Evolutionary conservation across 2,888 invertebrate genomes (phyloP).

Genomic region (Fabriciana adippe): DNA sequence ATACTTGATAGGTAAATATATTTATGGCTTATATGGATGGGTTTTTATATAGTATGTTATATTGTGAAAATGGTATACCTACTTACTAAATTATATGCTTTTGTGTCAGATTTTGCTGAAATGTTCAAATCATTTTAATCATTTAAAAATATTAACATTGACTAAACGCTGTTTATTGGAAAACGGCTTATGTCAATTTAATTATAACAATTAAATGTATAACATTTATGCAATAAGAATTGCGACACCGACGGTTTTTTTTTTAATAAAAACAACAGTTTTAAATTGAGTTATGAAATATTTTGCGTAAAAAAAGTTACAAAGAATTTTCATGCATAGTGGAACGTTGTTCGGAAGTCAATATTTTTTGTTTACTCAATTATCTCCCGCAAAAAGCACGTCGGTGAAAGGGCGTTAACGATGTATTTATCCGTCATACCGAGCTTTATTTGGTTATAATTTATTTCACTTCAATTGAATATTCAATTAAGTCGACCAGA

Average conservation of each 20-base stretch:
- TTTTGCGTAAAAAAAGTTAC: conserved; percentile 14
- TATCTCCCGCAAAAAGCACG: conserved; percentile 36
- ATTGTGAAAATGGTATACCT: background rate
- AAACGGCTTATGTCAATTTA: background rate
- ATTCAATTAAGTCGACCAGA: conserved; percentile 48
- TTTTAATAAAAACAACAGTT: conserved; percentile 6
- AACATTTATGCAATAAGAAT: background rate
- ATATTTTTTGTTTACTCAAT: conserved; percentile 37
- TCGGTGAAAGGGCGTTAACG: conserved; percentile 35
- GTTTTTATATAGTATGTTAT: background rate
- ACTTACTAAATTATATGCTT: too few species aligned
- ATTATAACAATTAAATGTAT: too few species aligned
- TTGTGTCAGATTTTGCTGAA: too few species aligned
- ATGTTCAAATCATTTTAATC: too few species aligned
- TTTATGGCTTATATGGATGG: background rate
- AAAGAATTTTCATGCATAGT: conserved; percentile 25
- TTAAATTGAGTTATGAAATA: conserved; percentile 11
- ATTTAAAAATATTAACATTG: too few species aligned
- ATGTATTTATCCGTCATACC: conserved; percentile 32
- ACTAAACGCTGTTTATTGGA: too few species aligned
- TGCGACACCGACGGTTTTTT: background rate
- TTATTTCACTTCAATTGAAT: conserved; percentile 38
- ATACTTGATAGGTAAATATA: conserved; percentile 39
- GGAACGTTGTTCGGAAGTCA: conserved; percentile 26
- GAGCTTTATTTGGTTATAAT: conserved; percentile 27